Evolutionary conservation across 2,113 vertebrate genomes (phyloP).

Genomic region (Sphyrna mokarran): DNA sequence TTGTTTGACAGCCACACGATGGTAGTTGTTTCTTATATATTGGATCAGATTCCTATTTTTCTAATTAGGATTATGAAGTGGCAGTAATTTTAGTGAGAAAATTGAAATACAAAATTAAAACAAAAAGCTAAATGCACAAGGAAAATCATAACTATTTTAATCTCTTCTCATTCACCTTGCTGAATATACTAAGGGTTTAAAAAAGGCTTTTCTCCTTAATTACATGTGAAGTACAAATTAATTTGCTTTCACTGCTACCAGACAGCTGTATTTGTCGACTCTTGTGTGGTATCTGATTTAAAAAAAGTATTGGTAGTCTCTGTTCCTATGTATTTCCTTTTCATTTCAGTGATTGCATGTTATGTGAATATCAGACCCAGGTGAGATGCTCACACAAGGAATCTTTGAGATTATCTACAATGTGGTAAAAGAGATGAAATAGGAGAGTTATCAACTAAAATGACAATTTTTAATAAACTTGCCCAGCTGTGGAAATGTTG

Average conservation of each 20-base stretch:
- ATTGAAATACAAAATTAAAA: not conserved
- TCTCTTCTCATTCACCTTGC: constrained; percentile 8
- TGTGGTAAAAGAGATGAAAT: not conserved
- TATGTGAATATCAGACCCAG: not conserved
- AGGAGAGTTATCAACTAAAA: not conserved
- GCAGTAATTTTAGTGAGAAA: not conserved
- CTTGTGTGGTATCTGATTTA: not conserved
- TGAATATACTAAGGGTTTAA: constrained; percentile 43
- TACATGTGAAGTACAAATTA: not conserved
- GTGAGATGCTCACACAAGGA: not conserved
- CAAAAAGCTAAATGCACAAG: too few relatives aligned
- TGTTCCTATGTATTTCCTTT: not conserved
- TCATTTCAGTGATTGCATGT: not conserved
- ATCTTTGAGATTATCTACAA: not conserved
- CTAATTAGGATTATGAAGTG: not conserved
- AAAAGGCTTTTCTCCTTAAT: constrained; percentile 29
- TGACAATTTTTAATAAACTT: not conserved
- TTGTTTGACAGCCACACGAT: constrained; percentile 46
- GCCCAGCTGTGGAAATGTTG: not conserved
- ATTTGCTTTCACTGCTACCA: not conserved
- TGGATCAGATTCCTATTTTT: constrained; percentile 41
- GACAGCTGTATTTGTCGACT: not conserved
- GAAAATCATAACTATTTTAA: not conserved
- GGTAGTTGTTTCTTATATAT: constrained; percentile 49
- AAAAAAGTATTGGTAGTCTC: not conserved